phyloP scores from a whole-genome alignment of 2,888 invertebrate species.

The Lysandra bellargus region DNA sequence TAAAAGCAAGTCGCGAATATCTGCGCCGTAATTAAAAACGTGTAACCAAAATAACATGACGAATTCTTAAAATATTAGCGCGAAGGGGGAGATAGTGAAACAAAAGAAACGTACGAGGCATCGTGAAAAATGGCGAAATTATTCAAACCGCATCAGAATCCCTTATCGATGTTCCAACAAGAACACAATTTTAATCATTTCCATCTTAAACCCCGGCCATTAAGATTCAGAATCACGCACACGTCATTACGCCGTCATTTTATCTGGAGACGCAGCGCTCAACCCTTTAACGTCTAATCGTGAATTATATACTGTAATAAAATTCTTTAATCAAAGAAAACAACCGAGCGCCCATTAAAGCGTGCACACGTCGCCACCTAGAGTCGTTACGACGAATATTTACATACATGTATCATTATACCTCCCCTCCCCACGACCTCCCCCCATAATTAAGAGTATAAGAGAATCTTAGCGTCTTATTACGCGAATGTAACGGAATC shows the following conservation, averaged over 20 bases:
- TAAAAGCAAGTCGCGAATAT: background rate
- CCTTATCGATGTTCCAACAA: constrained; percentile 26
- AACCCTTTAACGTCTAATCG: constrained; percentile 78
- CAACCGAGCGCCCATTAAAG: constrained; percentile 75
- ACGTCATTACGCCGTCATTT: constrained; percentile 72
- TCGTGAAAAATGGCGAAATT: constrained; percentile 13
- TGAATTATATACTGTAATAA: constrained; percentile 79
- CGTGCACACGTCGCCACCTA: constrained; percentile 76
- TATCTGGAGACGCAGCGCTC: constrained; percentile 68
- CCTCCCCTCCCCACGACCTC: constrained; percentile 52
- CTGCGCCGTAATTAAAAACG: background rate
- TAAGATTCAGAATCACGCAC: constrained; percentile 76
- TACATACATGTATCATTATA: constrained; percentile 80
- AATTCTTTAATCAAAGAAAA: constrained; percentile 82
- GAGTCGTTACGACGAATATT: constrained; percentile 76
- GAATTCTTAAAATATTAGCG: background rate
- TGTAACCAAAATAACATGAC: constrained; percentile 14
- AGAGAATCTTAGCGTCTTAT: constrained; percentile 81
- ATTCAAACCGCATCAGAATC: constrained; percentile 24
- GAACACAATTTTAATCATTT: constrained; percentile 20
- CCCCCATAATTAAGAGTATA: constrained; percentile 79
- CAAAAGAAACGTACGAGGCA: constrained; percentile 16
- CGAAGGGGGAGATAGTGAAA: constrained; percentile 13
- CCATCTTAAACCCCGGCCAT: constrained; percentile 54
- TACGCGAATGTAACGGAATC: constrained; percentile 78